These are phyloP conservation scores for Thinocorus orbignyianus DNA, from an alignment of 2,113 vertebrate species.

Conservation along the genomic window DNA sequence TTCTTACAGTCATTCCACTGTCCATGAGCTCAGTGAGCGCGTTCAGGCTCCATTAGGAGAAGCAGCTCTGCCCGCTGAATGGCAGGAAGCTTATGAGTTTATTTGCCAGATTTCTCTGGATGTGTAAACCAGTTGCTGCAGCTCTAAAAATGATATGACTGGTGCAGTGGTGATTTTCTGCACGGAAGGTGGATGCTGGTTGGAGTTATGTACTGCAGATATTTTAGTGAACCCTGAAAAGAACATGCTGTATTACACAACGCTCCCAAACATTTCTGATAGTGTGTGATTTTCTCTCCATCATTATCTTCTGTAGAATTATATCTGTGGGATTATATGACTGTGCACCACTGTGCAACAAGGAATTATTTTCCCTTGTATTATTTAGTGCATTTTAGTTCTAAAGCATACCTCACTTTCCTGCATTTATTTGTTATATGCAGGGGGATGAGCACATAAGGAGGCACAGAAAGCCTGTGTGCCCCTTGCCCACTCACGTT, in stretches of 20 bases:
- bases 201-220: conserved; percentile 57
- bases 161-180: conserved; percentile 45
- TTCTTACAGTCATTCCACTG: not conserved
- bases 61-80: conserved; percentile 20
- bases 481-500: not conserved
- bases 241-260: not conserved
- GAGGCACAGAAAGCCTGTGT: not conserved
- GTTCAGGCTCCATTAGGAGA: not conserved
- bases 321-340: not conserved
- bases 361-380: not conserved
- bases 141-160: conserved; percentile 32
- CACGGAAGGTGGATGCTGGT: not conserved
- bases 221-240: conserved; percentile 37
- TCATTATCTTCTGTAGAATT: conserved; percentile 21
- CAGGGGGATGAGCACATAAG: not conserved
- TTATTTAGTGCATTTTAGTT: not conserved
- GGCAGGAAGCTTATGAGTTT: conserved; percentile 8
- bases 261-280: not conserved
- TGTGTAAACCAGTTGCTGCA: conserved; percentile 26
- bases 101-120: not conserved
- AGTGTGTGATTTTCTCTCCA: not conserved
- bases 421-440: not conserved
- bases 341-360: not conserved
- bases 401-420: not conserved
- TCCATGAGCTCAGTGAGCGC: not conserved